Conservation (phyloP, 2,113 vertebrate genomes). For the human (Homo sapiens) region DNA sequence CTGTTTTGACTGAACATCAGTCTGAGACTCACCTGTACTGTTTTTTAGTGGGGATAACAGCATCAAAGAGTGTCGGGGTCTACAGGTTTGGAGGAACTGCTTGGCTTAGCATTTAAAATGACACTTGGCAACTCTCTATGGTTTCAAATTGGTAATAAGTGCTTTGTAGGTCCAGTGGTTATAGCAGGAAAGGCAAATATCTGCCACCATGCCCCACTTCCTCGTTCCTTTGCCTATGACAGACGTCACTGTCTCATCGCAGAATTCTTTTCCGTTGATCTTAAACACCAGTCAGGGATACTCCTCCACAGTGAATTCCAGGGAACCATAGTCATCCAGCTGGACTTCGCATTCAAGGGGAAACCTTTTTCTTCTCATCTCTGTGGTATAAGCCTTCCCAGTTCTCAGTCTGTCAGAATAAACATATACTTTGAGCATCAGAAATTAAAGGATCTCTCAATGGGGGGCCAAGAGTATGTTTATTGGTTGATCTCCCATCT, state of each 20-base stretch:
- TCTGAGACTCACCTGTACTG: background rate
- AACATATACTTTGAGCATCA: background rate
- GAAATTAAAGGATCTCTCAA: conserved; percentile 21
- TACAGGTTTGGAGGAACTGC: background rate
- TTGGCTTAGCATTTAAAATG: conserved; percentile 18
- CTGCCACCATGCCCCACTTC: background rate
- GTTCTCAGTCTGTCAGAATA: background rate
- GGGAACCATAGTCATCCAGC: background rate
- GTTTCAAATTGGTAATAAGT: background rate
- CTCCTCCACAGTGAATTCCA: background rate
- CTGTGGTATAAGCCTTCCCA: background rate
- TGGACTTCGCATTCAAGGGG: conserved; percentile 28
- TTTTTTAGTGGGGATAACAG: background rate
- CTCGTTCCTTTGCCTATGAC: background rate
- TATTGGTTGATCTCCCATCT: conserved; percentile 51
- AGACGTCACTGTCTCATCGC: background rate
- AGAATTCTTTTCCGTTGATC: background rate
- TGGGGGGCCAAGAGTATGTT: conserved; percentile 39
- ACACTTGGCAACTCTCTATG: background rate
- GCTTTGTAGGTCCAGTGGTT: background rate
- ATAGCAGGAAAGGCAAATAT: background rate
- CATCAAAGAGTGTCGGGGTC: background rate
- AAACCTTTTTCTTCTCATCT: background rate
- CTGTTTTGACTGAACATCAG: background rate
- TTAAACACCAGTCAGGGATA: background rate